These are phyloP conservation scores for Sphenodon punctatus DNA, from an alignment of 2,797 vertebrate species.

Conservation along the genomic window DNA sequence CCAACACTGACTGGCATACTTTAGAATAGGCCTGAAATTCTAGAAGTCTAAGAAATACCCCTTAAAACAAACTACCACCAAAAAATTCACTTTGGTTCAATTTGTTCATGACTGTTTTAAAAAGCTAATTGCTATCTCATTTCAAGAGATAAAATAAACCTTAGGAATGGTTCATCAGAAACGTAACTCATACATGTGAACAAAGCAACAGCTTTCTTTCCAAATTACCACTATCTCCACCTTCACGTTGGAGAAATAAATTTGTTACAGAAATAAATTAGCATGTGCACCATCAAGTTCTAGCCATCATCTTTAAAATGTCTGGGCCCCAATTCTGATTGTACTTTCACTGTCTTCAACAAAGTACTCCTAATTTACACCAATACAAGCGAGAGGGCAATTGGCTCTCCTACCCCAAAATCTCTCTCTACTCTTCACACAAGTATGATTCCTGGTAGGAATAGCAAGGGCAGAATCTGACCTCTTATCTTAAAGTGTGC, in stretches of 20 bases:
- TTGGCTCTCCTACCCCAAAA: too few relatives aligned
- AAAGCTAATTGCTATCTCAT: neutral
- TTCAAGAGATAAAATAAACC: neutral
- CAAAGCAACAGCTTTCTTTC: too few relatives aligned
- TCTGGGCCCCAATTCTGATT: neutral
- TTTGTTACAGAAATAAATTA: neutral
- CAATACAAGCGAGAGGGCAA: too few relatives aligned
- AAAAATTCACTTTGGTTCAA: neutral
- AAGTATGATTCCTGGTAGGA: too few relatives aligned
- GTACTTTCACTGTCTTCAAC: neutral
- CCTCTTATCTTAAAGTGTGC: neutral
- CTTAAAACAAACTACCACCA: neutral
- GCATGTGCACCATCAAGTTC: neutral
- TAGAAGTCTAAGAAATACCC: neutral
- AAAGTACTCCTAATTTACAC: neutral
- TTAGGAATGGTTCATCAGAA: neutral
- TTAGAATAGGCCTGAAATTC: neutral
- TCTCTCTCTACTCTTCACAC: too few relatives aligned
- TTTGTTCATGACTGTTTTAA: neutral
- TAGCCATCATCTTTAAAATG: neutral
- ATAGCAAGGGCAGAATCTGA: neutral
- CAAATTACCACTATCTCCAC: too few relatives aligned
- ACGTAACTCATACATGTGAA: neutral
- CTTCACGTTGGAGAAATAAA: neutral
- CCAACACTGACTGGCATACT: constrained; percentile 5